phyloP scores from a whole-genome alignment of 2,888 invertebrate species.

The Hipparchia sbordonii region DNA sequence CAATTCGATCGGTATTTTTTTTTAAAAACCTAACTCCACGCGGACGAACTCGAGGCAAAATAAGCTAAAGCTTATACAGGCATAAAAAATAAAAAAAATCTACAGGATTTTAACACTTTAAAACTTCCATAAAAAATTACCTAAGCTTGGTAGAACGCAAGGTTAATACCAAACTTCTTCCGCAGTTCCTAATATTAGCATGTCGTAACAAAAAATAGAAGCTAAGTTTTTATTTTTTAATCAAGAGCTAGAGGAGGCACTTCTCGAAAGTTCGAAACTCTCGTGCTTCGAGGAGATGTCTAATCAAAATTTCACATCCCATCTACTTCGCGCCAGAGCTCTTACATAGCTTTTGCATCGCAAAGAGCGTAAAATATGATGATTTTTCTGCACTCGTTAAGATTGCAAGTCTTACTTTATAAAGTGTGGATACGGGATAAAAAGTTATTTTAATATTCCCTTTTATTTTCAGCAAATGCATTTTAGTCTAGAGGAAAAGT shows the following conservation, averaged over 20 bases:
- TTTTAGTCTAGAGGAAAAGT: not conserved
- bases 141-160: not conserved
- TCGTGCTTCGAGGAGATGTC: slow-evolving; percentile 12
- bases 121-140: not conserved
- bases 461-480: not conserved
- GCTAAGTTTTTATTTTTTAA: slow-evolving; percentile 26
- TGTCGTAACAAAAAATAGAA: slow-evolving; percentile 22
- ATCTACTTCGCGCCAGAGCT: slow-evolving; percentile 22
- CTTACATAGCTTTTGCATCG: slow-evolving; percentile 20
- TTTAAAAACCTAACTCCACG: not conserved
- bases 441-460: not conserved
- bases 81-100: not conserved
- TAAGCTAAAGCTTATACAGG: not conserved
- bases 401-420: slow-evolving; percentile 11
- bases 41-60: not conserved
- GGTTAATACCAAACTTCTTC: slow-evolving; percentile 14
- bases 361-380: slow-evolving; percentile 21
- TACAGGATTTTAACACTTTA: too few relatives aligned
- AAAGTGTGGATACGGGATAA: slow-evolving; percentile 1
- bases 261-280: slow-evolving; percentile 25
- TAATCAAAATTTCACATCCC: slow-evolving; percentile 32
- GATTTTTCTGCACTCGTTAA: slow-evolving; percentile 24
- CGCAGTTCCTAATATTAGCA: slow-evolving; percentile 19
- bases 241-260: slow-evolving; percentile 16
- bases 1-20: too few relatives aligned